These are phyloP conservation scores for Meles meles DNA, from an alignment of 2,113 vertebrate species.

Conservation along the genomic window DNA sequence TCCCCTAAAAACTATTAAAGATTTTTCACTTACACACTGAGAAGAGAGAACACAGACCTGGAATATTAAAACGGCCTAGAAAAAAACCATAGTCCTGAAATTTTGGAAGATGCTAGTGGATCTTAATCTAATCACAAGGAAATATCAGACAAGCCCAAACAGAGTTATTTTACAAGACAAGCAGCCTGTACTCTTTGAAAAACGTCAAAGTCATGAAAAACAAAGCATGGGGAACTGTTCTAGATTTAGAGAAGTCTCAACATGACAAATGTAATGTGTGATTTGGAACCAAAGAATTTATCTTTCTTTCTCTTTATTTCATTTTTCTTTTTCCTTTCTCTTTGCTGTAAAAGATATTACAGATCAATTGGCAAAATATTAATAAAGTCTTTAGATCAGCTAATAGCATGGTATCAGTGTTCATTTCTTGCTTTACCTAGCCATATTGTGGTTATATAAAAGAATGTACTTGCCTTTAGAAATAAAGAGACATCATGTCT, in stretches of 20 bases:
- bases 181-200: neutral
- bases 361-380: neutral
- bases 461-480: no score
- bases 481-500: no score
- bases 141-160: neutral
- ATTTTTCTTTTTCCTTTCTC: neutral
- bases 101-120: neutral
- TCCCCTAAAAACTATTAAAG: neutral
- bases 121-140: conserved; percentile 13
- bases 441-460: no score
- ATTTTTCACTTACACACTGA: conserved; percentile 22
- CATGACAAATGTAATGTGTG: neutral
- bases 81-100: neutral
- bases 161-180: neutral
- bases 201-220: neutral
- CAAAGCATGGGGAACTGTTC: neutral
- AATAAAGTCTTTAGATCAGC: neutral
- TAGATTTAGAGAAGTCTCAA: neutral
- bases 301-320: neutral
- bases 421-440: neutral
- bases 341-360: neutral
- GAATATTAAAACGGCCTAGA: neutral
- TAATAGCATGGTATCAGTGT: neutral
- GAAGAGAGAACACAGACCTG: neutral
- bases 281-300: neutral